Base-by-base conservation (phyloP, 2,888 invertebrate genomes). In the Synanthedon myopaeformis region DNA sequence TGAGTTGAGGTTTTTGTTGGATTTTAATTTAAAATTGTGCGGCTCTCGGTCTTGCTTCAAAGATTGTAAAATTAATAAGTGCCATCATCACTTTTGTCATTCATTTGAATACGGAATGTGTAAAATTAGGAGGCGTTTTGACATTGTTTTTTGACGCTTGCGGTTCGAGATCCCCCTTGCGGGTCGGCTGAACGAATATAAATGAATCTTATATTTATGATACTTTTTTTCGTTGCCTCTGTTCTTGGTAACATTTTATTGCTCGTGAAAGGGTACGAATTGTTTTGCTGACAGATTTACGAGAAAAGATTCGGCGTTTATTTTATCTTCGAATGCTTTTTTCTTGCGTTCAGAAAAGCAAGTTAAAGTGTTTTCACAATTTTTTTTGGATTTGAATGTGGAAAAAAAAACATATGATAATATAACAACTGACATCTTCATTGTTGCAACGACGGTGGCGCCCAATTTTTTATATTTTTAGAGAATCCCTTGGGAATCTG, bases 121-220 rank as follows among this genome's bases (percentile, higher is more conserved):
- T 49, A 6, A 49, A 13, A 45, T 45, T 13, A 45, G 45, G 54
- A 54, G 49, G 54, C 28, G 49, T 53, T 55, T 67, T 65, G 63
- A 59, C 67, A 69, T 70, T 72, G 69, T 55, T 70, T 73, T 73
- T 70, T 67, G 66, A 64, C 67, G 66, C 63, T 70, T 59, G 74
- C 65, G 74, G 76, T 77, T 72, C 71, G 71, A 68, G 69, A 66
- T 65, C 67, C 69, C 71, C 71, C 74, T 75, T 73, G 74, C 80
- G 75, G 81, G 79, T 76, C 74, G 75, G 66, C 71, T 78, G 76
- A 82, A 81, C 78, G 84, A 85, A 87, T 84, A 85, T 82, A 86
- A 86, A 86, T 86, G 85, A 85, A 84, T 85, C 81, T 86, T 83
- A 82, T 85, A 86, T 86, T 85, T 85, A 84, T 85, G 80, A 83